These are phyloP conservation scores for Xestoiulus laeticollis DNA, from an alignment of 2,888 invertebrate species.

Conservation along the genomic window DNA sequence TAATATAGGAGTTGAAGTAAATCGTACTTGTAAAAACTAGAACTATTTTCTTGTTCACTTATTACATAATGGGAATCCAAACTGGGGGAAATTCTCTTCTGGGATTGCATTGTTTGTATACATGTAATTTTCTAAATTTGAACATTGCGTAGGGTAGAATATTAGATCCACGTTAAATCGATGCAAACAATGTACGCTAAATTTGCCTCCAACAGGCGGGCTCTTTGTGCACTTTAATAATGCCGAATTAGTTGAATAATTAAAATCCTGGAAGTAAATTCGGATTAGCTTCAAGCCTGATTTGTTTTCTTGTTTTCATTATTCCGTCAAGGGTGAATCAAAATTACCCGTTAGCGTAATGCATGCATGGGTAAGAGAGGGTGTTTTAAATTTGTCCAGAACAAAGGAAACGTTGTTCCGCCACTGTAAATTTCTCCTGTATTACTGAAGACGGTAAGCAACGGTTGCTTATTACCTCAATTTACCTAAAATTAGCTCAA, in stretches of 20 bases:
- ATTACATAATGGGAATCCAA: not conserved
- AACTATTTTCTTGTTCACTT: not conserved
- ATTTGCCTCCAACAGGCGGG: not conserved
- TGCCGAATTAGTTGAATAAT: conserved; percentile 12
- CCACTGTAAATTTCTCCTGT: not conserved
- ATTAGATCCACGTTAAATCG: not conserved
- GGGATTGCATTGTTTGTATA: not conserved
- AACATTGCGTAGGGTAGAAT: not conserved
- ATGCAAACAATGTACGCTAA: not conserved
- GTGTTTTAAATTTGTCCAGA: too few species aligned
- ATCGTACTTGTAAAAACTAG: too few species aligned
- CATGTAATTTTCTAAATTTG: not conserved
- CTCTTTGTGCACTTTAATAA: not conserved
- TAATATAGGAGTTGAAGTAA: too few species aligned
- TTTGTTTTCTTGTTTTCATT: not conserved
- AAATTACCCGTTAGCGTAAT: not conserved
- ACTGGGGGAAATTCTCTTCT: not conserved
- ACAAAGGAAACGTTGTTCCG: too few species aligned
- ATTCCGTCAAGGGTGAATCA: not conserved
- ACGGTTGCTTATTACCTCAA: not conserved
- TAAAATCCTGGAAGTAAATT: not conserved
- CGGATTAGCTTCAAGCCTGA: not conserved
- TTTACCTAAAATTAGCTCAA: not conserved
- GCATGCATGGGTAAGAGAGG: too few species aligned
- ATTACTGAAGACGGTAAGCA: not conserved